Conservation (phyloP, 1,140 invertebrate genomes). For the Caenorhabditis inopinata region DNA sequence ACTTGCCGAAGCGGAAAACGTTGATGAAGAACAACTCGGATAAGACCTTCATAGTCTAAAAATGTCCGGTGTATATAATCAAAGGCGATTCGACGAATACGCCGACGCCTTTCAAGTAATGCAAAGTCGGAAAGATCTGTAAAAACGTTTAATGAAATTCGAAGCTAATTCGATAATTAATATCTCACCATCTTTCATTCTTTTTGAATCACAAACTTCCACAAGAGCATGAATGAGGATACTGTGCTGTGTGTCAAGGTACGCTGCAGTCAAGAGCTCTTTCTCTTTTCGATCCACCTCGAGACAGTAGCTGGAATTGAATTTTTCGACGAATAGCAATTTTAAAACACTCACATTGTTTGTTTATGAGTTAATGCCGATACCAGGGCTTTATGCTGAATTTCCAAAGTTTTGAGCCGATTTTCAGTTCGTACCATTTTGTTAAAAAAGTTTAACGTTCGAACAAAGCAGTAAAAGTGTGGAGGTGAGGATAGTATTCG, state of each 20-base stretch:
- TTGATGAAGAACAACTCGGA: background rate
- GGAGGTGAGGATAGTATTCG: background rate
- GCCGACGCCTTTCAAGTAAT: background rate
- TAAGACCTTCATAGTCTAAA: slow-evolving; percentile 8
- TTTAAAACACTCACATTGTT: background rate
- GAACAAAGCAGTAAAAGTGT: background rate
- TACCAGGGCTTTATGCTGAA: background rate
- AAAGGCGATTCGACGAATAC: background rate
- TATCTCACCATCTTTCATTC: slow-evolving; percentile 22
- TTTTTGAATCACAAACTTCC: slow-evolving; percentile 16
- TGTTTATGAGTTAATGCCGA: background rate
- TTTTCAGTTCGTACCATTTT: background rate
- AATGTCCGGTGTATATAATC: slow-evolving; percentile 1
- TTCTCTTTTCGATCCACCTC: background rate
- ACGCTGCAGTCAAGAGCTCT: background rate
- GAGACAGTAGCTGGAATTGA: background rate
- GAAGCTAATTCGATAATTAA: too few species aligned
- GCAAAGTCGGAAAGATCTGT: background rate
- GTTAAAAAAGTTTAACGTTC: background rate
- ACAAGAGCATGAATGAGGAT: background rate
- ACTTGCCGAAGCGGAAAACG: background rate
- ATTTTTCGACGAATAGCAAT: background rate
- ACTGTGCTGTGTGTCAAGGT: background rate
- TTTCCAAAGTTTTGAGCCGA: background rate
- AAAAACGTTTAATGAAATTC: background rate